Evolutionary conservation across 2,113 vertebrate genomes (phyloP), one percentile per base, ranked within the genome.

Genomic region (Edolisoma coerulescens): DNA sequence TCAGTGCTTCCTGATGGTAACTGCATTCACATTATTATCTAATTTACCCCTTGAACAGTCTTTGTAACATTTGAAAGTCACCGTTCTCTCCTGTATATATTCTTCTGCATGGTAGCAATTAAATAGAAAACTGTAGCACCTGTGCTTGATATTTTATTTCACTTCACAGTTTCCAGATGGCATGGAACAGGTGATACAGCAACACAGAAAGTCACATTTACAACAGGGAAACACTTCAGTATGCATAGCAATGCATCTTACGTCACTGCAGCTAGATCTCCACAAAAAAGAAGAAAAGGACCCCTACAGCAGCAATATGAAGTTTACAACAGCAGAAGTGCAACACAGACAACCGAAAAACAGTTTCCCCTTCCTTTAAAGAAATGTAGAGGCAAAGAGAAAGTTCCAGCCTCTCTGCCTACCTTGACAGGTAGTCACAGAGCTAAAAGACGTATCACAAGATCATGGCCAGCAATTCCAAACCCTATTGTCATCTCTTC

Each of bases 81-180:
- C 12, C 2, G 0, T 49, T 82, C 17, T 69, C 10, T 74, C 21
- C 16, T 0, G 6, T 39, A 44, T 4, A 28, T 60, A 60, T 61
- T 63, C 16, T 83, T 27, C 33, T 77, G 28, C 53, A 50, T 77
- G 67, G 67, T 69, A 93, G 10, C 28, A 91, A 89, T 89, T 92
- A 88, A 70, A 50, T 9, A 63, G 37, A 16, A 69, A 53, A 59
- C 35, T 54, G 45, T 17, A 70, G 27, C 89, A 95, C 54, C 67
- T 85, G 91, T 57, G 69, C 37, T 33, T 27, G 30, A 57, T 95
- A 59, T 16, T 96, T 92, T 86, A 78, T 93, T 91, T 96, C 78
- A 76, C 47, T 85, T 80, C 45, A 42, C 54, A 27, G 33, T 70
- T 90, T 88, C 70, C 87, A 94, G 47, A 77, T 86, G 84, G 7